A percentile compares a stretch with the other conserved stretches of the same genome.
Evolutionary conservation across 2,113 vertebrate genomes (phyloP).

Genomic region (Sceloporus tristichus): DNA sequence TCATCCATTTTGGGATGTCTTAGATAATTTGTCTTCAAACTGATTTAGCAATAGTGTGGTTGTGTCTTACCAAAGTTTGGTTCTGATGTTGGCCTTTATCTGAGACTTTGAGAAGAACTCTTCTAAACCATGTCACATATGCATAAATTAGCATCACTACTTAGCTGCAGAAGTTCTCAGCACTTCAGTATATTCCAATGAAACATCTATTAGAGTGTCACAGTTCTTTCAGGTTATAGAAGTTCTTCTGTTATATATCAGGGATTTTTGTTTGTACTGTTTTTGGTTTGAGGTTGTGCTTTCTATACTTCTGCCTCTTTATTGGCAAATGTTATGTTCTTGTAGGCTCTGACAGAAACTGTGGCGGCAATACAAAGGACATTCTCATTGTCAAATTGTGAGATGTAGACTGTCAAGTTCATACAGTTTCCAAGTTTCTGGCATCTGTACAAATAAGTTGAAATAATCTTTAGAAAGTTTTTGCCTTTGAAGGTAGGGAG

Average conservation of each 20-base stretch:
- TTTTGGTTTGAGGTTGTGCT: slow-evolving; percentile 1
- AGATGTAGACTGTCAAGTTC: neutral
- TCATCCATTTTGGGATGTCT: slow-evolving; percentile 22
- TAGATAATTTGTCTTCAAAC: slow-evolving; percentile 44
- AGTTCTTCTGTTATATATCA: slow-evolving; percentile 20
- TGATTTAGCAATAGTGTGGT: neutral
- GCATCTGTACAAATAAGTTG: neutral
- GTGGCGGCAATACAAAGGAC: neutral
- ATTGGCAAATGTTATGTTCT: slow-evolving; percentile 32
- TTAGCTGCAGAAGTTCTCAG: neutral
- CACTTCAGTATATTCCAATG: slow-evolving; percentile 6
- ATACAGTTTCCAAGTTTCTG: slow-evolving; percentile 14
- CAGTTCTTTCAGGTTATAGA: slow-evolving; percentile 27
- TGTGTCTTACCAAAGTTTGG: neutral
- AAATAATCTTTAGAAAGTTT: neutral
- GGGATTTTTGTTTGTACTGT: neutral
- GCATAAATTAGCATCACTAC: neutral
- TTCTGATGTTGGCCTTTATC: slow-evolving; percentile 26
- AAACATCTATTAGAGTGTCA: neutral
- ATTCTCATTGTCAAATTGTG: neutral
- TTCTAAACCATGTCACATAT: neutral
- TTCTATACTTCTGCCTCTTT: slow-evolving; percentile 27
- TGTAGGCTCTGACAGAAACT: neutral
- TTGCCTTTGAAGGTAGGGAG: slow-evolving; percentile 42
- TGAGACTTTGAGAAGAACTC: neutral